Conservation (phyloP, 2,113 vertebrate genomes). For the Sphaerodactylus townsendi region DNA sequence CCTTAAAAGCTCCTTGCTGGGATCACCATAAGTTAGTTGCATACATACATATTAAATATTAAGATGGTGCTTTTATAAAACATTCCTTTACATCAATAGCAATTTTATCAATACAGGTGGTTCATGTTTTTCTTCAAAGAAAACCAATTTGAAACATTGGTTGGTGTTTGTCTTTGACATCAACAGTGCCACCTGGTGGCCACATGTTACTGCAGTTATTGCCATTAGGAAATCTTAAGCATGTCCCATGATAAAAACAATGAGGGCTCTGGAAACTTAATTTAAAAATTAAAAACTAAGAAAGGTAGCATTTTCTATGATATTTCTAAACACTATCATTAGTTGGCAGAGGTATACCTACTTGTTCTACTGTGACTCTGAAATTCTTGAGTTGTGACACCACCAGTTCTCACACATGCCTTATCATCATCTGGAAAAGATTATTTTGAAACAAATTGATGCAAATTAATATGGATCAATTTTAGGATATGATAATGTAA, state of each 20-base stretch:
- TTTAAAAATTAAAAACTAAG: not conserved
- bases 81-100: too few species aligned
- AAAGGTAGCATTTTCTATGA: not conserved
- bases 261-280: not conserved
- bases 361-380: constrained; percentile 30
- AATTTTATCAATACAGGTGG: too few species aligned
- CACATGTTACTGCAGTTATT: not conserved
- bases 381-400: constrained; percentile 15
- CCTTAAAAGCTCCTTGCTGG: too few species aligned
- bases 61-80: too few species aligned
- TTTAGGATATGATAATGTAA: not conserved
- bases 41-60: too few species aligned
- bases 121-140: too few species aligned
- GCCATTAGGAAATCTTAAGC: not conserved
- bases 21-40: too few species aligned
- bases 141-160: too few species aligned
- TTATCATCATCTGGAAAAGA: constrained; percentile 30
- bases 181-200: not conserved
- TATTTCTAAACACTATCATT: not conserved
- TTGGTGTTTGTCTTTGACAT: not conserved
- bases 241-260: not conserved
- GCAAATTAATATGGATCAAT: not conserved
- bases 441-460: not conserved
- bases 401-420: constrained; percentile 10
- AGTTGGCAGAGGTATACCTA: constrained; percentile 13